phyloP scores from a whole-genome alignment of 2,113 vertebrate species.

The Oreocharis arfaki region DNA sequence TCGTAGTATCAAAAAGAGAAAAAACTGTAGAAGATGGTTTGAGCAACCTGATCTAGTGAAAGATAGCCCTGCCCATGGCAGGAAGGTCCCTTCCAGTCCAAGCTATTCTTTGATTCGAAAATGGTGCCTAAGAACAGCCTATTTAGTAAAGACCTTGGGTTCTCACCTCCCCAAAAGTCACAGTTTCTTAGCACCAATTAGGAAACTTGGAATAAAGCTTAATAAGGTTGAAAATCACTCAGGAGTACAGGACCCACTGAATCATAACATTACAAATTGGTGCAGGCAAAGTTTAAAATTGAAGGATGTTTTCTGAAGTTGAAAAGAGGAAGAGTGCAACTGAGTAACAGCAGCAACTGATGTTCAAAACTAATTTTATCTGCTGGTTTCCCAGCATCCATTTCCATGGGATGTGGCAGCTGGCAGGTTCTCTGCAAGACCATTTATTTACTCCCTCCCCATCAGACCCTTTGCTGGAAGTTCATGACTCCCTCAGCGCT shows the following conservation, averaged over 20 bases:
- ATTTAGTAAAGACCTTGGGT: background rate
- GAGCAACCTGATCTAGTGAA: background rate
- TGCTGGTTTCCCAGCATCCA: background rate
- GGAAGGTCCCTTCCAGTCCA: background rate
- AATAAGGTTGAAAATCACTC: background rate
- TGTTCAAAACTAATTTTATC: background rate
- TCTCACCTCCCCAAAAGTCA: background rate
- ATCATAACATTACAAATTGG: background rate
- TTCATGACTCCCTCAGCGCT: slow-evolving; percentile 13
- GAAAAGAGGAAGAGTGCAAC: background rate
- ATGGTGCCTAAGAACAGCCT: background rate
- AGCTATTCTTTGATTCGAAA: background rate
- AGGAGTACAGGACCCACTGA: background rate
- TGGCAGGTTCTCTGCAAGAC: background rate
- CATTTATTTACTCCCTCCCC: slow-evolving; percentile 13
- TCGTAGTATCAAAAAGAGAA: background rate
- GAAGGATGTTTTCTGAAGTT: background rate
- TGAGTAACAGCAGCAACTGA: background rate
- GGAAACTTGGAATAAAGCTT: background rate
- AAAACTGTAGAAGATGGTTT: background rate
- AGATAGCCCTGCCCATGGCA: background rate
- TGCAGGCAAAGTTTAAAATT: background rate
- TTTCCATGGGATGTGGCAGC: background rate
- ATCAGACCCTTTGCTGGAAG: background rate
- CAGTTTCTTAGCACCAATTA: background rate